phyloP scores from a whole-genome alignment of 2,888 invertebrate species.

The Alloplasta piceator region DNA sequence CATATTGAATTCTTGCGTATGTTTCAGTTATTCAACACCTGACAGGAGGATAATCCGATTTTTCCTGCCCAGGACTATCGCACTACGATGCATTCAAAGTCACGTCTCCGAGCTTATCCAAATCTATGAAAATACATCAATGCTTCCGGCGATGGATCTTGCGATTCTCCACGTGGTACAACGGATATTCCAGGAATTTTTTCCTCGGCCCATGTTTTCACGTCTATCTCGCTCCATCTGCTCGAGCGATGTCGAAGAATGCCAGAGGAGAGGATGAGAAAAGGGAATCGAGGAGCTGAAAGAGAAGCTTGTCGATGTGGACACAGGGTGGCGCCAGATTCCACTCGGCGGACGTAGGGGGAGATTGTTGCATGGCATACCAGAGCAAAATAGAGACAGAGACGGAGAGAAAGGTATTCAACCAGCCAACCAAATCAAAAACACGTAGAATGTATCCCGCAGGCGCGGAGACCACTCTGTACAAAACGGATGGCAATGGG shows the following conservation, averaged over 20 bases:
- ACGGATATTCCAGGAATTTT: constrained; percentile 63
- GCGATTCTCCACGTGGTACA: constrained; percentile 57
- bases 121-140: constrained; percentile 22
- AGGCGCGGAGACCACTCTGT: constrained; percentile 44
- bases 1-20: constrained; percentile 34
- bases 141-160: constrained; percentile 20
- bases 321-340: constrained; percentile 81
- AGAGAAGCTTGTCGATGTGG: constrained; percentile 73
- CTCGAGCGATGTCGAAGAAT: constrained; percentile 44
- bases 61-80: background rate
- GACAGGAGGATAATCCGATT: constrained; percentile 15
- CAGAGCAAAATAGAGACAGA: constrained; percentile 56
- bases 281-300: constrained; percentile 40
- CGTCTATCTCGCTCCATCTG: constrained; percentile 20
- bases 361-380: constrained; percentile 28
- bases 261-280: constrained; percentile 48
- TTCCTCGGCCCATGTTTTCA: constrained; percentile 37
- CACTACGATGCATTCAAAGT: background rate
- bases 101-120: background rate
- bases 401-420: constrained; percentile 57
- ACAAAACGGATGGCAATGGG: constrained; percentile 53
- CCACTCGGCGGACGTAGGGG: constrained; percentile 66
- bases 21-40: constrained; percentile 30
- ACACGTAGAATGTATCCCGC: constrained; percentile 59
- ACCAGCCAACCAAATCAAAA: constrained; percentile 53